Evolutionary conservation across 2,113 vertebrate genomes (phyloP), one percentile per base, ranked within the genome.

Genomic region (Zosterops borbonicus): DNA sequence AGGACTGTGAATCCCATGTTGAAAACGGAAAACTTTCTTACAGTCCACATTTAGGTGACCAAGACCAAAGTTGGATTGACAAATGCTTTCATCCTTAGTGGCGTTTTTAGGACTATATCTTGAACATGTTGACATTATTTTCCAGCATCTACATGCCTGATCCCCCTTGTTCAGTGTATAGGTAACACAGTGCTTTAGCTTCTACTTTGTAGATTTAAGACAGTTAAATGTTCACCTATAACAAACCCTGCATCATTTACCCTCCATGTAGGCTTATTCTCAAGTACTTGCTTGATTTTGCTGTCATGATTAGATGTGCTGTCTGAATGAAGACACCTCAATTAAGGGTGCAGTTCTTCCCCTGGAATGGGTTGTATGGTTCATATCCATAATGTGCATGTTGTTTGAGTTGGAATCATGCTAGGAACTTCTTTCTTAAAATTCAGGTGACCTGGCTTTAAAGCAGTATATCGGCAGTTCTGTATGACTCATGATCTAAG

Each of bases 331-430:
- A 82, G 33, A 28, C 16, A 28, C 11, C 12, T 44, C 24, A 35
- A 13, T 35, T 22, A 60, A 23, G 12, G 9, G 22, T 47, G 17
- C 22, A 78, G 31, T 21, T 85, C 8, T 31, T 6, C 3, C 5
- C 5, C 3, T 84, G 41, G 67, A 75, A 64, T 15, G 50, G n/a
- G 1, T 44, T 59, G n/a, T 27, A 8, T 27, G 23, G 20, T 47
- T 55, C 28, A 13, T 25, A 47, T 33, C 19, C 47, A 19, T 9
- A 71, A 68, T 0, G 1, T n/a, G 13, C 5, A 1, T n/a, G 17
- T 33, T 2, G 2, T 23, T 88, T 92, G 1, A 2, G 8, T 46
- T 3, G 1, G 4, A 55, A 11, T 6, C 19, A 73, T 2, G 2
- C 29, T 22, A 13, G 33, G 49, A 91, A 58, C 18, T 89, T 95